phyloP scores from a whole-genome alignment of 1,140 invertebrate species.

The Stratiolaelaps scimitus region DNA sequence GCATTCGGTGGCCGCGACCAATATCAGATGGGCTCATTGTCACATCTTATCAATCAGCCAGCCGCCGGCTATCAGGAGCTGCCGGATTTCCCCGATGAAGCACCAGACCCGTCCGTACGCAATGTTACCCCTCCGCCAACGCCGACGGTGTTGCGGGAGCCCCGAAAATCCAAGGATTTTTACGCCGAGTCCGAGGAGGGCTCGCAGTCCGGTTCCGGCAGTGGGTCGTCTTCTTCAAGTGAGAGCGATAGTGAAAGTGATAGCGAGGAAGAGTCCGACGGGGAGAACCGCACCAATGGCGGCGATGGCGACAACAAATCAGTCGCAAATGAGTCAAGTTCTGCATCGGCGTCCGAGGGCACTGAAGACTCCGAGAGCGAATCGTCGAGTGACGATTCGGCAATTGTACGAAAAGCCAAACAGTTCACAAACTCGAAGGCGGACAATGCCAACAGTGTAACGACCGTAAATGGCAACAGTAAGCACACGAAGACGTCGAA shows the following conservation, averaged over 20 bases:
- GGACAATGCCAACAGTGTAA: constrained; percentile 28
- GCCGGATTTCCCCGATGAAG: constrained; percentile 63
- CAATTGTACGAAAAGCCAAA: background rate
- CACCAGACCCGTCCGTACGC: constrained; percentile 61
- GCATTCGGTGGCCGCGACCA: constrained; percentile 59
- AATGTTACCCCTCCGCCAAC: constrained; percentile 52
- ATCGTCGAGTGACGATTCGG: background rate
- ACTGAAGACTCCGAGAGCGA: background rate
- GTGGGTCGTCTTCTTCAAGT: constrained; percentile 28
- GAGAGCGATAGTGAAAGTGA: constrained; percentile 27
- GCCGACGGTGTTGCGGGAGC: constrained; percentile 38
- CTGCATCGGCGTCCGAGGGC: background rate
- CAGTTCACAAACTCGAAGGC: constrained; percentile 28
- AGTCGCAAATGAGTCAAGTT: constrained; percentile 27
- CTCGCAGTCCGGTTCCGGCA: constrained; percentile 33
- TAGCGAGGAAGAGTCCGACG: constrained; percentile 30
- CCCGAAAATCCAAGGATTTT: constrained; percentile 47
- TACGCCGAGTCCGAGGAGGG: constrained; percentile 37
- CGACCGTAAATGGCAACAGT: background rate
- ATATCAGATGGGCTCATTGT: constrained; percentile 85
- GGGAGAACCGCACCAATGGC: constrained; percentile 34
- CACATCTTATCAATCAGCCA: constrained; percentile 76
- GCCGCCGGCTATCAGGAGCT: constrained; percentile 76
- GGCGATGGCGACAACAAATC: constrained; percentile 29
- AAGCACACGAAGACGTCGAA: constrained; percentile 30